These are phyloP conservation scores for Novumbra hubbsi DNA, from an alignment of 2,797 vertebrate species.

Conservation along the genomic window DNA sequence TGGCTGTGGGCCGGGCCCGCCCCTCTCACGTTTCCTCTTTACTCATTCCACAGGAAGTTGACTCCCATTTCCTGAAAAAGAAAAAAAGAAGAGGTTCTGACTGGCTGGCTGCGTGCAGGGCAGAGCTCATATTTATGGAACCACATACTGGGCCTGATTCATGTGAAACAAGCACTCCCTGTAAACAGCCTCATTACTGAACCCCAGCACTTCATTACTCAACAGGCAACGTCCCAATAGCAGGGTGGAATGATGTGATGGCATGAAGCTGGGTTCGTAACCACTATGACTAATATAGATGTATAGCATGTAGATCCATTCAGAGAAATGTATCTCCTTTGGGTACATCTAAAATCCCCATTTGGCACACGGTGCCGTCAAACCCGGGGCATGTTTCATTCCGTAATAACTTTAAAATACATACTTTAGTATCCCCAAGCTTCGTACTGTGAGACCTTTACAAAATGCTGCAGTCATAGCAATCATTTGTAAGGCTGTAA, in stretches of 20 bases:
- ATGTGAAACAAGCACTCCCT: conserved; percentile 79
- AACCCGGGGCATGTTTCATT: conserved; percentile 28
- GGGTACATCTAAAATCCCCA: conserved; percentile 33
- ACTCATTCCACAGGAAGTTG: conserved; percentile 90
- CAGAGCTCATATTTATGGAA: conserved; percentile 80
- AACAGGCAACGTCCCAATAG: conserved; percentile 62
- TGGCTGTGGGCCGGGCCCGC: conserved; percentile 71
- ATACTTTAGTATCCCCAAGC: conserved; percentile 35
- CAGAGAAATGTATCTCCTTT: conserved; percentile 63
- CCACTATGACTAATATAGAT: conserved; percentile 29
- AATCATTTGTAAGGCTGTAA: conserved; percentile 64
- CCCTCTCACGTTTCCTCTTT: conserved; percentile 93
- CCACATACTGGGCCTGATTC: conserved; percentile 79
- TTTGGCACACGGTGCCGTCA: not conserved
- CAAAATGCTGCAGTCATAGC: conserved; percentile 42
- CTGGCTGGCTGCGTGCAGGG: conserved; percentile 71
- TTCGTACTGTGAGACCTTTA: conserved; percentile 54
- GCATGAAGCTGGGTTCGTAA: conserved; percentile 56
- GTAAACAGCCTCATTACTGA: conserved; percentile 80
- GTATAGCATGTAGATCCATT: conserved; percentile 26
- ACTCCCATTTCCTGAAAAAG: conserved; percentile 89
- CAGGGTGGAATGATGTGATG: conserved; percentile 55
- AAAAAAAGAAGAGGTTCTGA: conserved; percentile 49
- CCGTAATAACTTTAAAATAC: conserved; percentile 31
- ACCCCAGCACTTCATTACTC: conserved; percentile 80